A percentile compares a stretch with the other conserved stretches of the same genome.
These are phyloP conservation scores for Ciona savignyi DNA, from an alignment of 23 tunicate genomes.

Conservation along the genomic window DNA sequence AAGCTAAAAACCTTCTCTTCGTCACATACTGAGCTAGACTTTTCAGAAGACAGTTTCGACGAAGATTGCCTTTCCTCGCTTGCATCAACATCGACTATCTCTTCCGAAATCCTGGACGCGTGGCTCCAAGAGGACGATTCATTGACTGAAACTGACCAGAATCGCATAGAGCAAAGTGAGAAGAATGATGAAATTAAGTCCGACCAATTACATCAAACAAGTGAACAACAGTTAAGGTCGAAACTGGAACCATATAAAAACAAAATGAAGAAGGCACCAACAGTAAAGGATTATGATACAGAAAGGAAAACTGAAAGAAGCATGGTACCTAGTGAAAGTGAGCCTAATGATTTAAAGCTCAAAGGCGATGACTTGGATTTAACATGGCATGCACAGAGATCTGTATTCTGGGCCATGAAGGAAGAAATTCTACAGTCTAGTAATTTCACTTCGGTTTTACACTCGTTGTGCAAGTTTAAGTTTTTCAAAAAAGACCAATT, in stretches of 20 bases:
- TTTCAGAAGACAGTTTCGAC: neutral
- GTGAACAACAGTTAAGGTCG: neutral
- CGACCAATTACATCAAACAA: neutral
- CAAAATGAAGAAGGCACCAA: neutral
- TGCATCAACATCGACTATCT: neutral
- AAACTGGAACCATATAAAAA: too few species aligned
- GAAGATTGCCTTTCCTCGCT: neutral
- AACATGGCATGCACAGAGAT: neutral
- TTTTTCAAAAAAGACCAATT: neutral
- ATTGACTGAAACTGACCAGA: neutral
- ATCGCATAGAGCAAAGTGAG: neutral
- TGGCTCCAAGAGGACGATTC: neutral
- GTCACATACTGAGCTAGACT: neutral
- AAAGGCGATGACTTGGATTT: neutral
- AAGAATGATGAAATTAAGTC: neutral
- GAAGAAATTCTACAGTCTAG: neutral
- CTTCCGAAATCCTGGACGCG: neutral
- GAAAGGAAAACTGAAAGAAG: neutral
- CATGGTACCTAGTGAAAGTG: neutral
- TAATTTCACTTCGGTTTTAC: neutral
- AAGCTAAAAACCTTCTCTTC: neutral
- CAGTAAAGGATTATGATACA: neutral
- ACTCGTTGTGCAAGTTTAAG: neutral
- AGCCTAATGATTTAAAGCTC: too few species aligned
- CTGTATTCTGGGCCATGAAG: neutral